phyloP scores from a whole-genome alignment of 2,888 invertebrate species.

The Anodontia alba region DNA sequence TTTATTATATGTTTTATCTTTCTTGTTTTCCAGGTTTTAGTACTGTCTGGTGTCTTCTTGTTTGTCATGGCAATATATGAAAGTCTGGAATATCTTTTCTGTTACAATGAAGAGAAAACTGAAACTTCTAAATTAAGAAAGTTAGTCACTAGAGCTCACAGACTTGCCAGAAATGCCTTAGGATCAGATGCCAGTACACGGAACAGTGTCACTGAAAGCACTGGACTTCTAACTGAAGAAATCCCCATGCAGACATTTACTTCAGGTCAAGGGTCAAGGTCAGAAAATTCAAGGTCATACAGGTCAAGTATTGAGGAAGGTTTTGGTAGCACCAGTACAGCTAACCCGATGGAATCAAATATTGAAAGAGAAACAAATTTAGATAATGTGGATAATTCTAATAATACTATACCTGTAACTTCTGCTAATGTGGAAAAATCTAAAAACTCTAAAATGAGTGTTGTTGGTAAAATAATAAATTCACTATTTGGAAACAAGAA shows the following conservation, averaged over 20 bases:
- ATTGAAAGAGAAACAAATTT: background rate
- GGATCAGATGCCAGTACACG: background rate
- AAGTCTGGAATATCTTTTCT: constrained; percentile 80
- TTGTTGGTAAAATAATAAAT: background rate
- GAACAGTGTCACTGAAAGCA: constrained; percentile 21
- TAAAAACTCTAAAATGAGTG: background rate
- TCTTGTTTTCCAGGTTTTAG: constrained; percentile 72
- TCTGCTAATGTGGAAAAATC: background rate
- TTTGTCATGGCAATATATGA: constrained; percentile 80
- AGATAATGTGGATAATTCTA: background rate
- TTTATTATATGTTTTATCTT: too few species aligned
- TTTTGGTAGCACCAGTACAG: background rate
- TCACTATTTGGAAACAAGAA: background rate
- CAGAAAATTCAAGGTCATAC: constrained; percentile 3
- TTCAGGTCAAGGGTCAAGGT: constrained; percentile 19
- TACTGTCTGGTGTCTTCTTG: constrained; percentile 74
- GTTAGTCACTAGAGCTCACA: constrained; percentile 52
- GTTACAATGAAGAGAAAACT: constrained; percentile 82
- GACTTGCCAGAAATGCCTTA: constrained; percentile 39
- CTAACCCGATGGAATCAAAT: background rate
- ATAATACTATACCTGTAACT: background rate
- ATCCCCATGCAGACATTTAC: constrained; percentile 60
- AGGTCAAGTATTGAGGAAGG: constrained; percentile 4
- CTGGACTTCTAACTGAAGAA: constrained; percentile 48
- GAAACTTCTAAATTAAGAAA: constrained; percentile 63